Evolutionary conservation across 1,140 invertebrate genomes (phyloP), one percentile per base, ranked within the genome.

Genomic region (Drosophila varians): DNA sequence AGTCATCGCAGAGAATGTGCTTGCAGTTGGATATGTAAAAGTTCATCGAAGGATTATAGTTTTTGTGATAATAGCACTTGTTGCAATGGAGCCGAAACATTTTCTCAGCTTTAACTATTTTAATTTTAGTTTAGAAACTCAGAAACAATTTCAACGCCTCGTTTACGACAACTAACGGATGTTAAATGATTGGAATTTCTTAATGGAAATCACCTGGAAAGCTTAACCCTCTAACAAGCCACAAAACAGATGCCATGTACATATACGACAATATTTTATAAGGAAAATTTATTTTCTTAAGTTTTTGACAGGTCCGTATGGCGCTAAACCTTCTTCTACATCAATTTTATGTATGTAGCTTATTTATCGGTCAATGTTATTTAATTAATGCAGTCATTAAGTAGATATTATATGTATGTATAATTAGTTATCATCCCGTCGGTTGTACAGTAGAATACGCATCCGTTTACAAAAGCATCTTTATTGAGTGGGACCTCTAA

Each of bases 211-310:
- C 26, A 28, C 7, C 28, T 31, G 28, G 28, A 31, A 31, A 31
- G 28, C 5, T 14, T 16, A 38, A 38, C 12, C 0, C 12, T 16
- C 4, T 38, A 16, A 38, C 0, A 38, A 38, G 7, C n/a, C 9
- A 12, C 31, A 34, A 34, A n/a, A 12, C 11, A 12, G 3, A 4
- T 8, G 2, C 31, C 9, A 16, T 16, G 3, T 14, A 6, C 16
- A 42, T 14, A 6, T 38, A 42, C 7, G 16, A 18, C 8, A 42
- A 9, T 49, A 65, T 72, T 69, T 68, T 69, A 46, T 56, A 69
- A 56, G 65, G 65, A 68, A 60, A 68, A 56, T 69, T 69, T 69
- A 56, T 69, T 64, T 64, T 64, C 60, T 64, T 61, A 47, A 64
- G 61, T 64, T 64, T 43, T 64, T 47, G 60, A 64, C 60, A 64